These are phyloP conservation scores for Isaurus tuberculatus DNA, from an alignment of 92 coral and sea anemone genomes.

Conservation along the genomic window DNA sequence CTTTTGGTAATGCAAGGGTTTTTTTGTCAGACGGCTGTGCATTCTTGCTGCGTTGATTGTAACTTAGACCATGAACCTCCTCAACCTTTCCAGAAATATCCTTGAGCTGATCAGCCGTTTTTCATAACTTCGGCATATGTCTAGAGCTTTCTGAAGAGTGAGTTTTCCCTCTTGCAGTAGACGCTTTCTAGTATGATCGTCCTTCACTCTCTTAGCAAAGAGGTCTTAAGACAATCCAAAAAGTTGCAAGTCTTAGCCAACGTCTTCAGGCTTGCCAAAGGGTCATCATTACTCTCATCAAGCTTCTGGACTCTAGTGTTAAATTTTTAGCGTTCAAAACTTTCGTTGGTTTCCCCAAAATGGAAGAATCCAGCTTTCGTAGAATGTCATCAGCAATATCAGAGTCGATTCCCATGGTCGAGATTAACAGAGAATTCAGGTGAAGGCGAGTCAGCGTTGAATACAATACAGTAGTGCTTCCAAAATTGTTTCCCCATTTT, in stretches of 20 bases:
- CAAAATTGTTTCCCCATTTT: not conserved
- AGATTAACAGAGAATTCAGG: not conserved
- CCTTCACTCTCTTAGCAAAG: slow-evolving; percentile 37
- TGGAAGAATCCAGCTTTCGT: not conserved
- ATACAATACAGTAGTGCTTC: not conserved
- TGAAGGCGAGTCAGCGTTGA: not conserved
- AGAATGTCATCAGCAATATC: not conserved
- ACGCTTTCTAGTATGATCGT: slow-evolving; percentile 3
- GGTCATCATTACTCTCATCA: slow-evolving; percentile 30
- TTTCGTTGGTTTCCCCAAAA: slow-evolving; percentile 46
- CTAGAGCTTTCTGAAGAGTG: slow-evolving; percentile 23
- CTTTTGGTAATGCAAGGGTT: not conserved
- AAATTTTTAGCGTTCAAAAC: slow-evolving; percentile 40
- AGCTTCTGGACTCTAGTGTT: not conserved
- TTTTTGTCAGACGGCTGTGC: not conserved
- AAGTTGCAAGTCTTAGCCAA: slow-evolving; percentile 57
- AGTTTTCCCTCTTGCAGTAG: slow-evolving; percentile 42
- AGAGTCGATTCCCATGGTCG: not conserved
- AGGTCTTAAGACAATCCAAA: slow-evolving; percentile 36
- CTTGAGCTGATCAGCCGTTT: slow-evolving; percentile 27
- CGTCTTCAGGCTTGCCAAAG: slow-evolving; percentile 21
- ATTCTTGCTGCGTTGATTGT: not conserved
- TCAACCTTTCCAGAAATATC: slow-evolving; percentile 28
- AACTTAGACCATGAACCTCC: slow-evolving; percentile 20
- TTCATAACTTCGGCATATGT: slow-evolving; percentile 25